phyloP scores from a whole-genome alignment of 2,113 vertebrate genomes.

The Thinocorus orbignyianus region DNA sequence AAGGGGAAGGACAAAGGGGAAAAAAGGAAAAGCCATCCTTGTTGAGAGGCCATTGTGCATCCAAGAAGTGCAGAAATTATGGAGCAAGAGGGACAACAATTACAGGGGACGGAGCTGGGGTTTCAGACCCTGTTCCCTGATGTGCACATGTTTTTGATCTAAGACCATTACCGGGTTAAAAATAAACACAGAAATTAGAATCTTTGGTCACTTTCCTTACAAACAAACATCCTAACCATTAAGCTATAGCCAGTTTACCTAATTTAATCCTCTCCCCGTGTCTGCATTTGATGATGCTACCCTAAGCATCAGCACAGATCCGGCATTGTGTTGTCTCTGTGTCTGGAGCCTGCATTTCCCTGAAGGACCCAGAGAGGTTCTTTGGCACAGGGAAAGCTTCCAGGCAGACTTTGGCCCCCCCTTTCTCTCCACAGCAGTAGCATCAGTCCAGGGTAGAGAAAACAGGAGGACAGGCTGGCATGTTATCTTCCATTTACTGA shows the following conservation, averaged over 20 bases:
- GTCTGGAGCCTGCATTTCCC: not conserved
- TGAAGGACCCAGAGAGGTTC: not conserved
- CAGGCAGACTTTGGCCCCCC: not conserved
- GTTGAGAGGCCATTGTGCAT: not conserved
- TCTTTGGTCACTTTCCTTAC: not conserved
- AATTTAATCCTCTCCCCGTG: not conserved
- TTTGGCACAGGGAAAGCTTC: not conserved
- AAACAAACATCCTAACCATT: not conserved
- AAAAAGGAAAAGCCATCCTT: not conserved
- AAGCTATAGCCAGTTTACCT: not conserved
- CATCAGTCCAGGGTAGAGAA: not conserved
- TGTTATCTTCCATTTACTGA: not conserved
- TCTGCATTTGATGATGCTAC: not conserved
- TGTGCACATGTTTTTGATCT: not conserved
- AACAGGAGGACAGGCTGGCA: not conserved
- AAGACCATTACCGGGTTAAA: not conserved
- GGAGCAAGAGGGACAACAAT: not conserved
- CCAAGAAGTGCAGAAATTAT: not conserved
- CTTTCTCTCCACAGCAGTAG: not conserved
- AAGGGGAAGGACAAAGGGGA: accelerated
- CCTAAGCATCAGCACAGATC: not conserved
- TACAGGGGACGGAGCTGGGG: accelerated
- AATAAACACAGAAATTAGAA: not conserved
- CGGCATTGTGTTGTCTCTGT: not conserved
- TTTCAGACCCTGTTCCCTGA: not conserved